Conservation (phyloP, 2,797 vertebrate species). For the Pangasius krempfi region DNA sequence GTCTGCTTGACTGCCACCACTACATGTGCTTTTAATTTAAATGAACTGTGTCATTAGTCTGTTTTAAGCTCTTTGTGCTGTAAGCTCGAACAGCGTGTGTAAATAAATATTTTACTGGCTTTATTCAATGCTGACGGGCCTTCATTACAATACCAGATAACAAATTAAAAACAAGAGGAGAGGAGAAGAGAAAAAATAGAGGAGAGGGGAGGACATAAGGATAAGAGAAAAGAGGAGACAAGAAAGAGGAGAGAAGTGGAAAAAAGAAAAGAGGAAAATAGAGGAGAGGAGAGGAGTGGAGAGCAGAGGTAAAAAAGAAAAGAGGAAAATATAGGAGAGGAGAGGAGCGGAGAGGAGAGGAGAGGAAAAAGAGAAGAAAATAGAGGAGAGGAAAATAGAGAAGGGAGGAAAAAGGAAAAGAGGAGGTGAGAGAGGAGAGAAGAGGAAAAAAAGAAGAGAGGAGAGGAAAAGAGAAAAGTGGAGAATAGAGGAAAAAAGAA, state of each 20-base stretch:
- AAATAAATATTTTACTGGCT: not conserved
- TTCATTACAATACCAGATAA: not conserved
- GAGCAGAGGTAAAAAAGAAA: too few relatives aligned
- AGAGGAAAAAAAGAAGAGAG: not conserved
- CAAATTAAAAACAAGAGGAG: not conserved
- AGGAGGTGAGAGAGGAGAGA: not conserved
- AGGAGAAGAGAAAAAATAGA: not conserved
- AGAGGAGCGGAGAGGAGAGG: too few relatives aligned
- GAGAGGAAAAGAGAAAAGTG: too few relatives aligned
- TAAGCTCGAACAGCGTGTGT: not conserved
- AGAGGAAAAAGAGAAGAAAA: too few relatives aligned
- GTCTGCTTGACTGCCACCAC: not conserved
- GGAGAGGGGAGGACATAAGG: too few relatives aligned
- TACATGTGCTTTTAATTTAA: not conserved
- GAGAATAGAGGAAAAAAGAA: not conserved
- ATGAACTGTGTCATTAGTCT: not conserved
- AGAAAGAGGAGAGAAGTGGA: too few relatives aligned
- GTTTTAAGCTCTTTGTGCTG: not conserved
- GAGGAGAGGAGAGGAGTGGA: too few relatives aligned
- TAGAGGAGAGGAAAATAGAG: too few relatives aligned
- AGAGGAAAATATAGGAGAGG: too few relatives aligned
- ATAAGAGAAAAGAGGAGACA: too few relatives aligned
- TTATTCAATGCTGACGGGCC: not conserved
- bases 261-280: too few relatives aligned
- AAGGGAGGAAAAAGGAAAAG: not conserved